Evolutionary conservation across 64 coral and sea anemone genomes (phyloP).

Genomic region (Dendronephthya gigantea): DNA sequence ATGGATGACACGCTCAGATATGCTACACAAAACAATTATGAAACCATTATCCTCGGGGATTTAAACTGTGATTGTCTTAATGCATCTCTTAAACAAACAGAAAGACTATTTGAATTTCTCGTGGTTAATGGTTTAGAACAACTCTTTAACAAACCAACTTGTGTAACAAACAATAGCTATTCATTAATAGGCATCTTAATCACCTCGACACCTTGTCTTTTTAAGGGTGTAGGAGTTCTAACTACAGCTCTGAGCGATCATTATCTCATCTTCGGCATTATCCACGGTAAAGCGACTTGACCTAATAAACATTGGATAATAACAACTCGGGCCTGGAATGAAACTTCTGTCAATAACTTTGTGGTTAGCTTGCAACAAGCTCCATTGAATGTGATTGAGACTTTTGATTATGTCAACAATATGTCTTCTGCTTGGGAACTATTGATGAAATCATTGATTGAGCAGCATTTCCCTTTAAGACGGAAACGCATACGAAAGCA

Average conservation of each 20-base stretch:
- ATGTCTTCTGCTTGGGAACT: background rate
- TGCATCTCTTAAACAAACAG: slow-evolving; percentile 18
- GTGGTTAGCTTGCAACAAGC: background rate
- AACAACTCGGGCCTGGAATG: too few species aligned
- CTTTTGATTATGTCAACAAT: background rate
- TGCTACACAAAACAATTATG: slow-evolving; percentile 3
- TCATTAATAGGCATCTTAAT: slow-evolving; percentile 26
- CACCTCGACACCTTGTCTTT: background rate
- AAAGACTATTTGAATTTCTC: slow-evolving; percentile 25
- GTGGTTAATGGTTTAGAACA: slow-evolving; percentile 9
- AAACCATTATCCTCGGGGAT: slow-evolving; percentile 22
- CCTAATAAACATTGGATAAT: too few species aligned
- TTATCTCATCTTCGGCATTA: too few species aligned
- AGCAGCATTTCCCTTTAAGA: background rate
- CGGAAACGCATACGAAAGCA: background rate
- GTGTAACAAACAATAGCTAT: slow-evolving; percentile 2
- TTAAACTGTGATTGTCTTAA: slow-evolving; percentile 41
- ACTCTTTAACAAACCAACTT: slow-evolving; percentile 22
- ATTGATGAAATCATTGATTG: background rate
- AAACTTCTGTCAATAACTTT: background rate
- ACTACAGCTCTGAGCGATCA: background rate
- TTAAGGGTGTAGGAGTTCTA: slow-evolving; percentile 2
- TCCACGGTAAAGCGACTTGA: too few species aligned
- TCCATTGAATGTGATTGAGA: slow-evolving; percentile 11
- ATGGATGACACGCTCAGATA: slow-evolving; percentile 25